phyloP scores from a whole-genome alignment of 2,797 vertebrate genomes.

The Lacerta agilis region DNA sequence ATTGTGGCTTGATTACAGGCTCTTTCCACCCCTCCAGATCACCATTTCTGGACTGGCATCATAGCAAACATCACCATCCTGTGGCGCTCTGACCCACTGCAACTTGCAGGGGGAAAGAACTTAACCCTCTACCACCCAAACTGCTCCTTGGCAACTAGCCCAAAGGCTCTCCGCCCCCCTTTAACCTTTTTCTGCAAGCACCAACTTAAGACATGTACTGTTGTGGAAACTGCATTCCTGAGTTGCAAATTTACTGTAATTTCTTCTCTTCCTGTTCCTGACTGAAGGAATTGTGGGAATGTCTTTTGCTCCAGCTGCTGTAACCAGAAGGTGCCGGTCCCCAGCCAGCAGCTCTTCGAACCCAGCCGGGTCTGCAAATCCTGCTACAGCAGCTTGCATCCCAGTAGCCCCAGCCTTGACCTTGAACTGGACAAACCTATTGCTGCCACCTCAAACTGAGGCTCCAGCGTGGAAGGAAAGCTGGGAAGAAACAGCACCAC shows the following conservation, averaged over 20 bases:
- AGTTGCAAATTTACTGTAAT: constrained; percentile 30
- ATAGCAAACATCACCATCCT: background rate
- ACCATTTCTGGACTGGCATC: background rate
- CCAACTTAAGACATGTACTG: background rate
- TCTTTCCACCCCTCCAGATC: background rate
- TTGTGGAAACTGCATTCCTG: background rate
- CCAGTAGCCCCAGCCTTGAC: constrained; percentile 81
- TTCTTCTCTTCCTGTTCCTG: constrained; percentile 50
- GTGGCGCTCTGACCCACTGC: no score
- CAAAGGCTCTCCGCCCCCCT: background rate
- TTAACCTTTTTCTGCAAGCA: rapidly evolving
- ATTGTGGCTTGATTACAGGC: background rate
- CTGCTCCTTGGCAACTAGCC: rapidly evolving
- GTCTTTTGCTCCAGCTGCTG: constrained; percentile 98
- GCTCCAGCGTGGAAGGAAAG: constrained; percentile 30
- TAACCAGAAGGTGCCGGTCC: constrained; percentile 98
- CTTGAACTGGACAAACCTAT: constrained; percentile 94
- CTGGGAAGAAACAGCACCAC: constrained; percentile 52
- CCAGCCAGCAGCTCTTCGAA: constrained; percentile 97
- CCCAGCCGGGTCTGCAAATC: constrained; percentile 93
- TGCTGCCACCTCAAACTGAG: constrained; percentile 91
- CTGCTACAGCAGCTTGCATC: constrained; percentile 91
- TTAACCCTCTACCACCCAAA: rapidly evolving
- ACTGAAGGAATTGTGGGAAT: constrained; percentile 94
- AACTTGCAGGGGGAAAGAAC: background rate